Percentiles rank a stretch among this genome's conserved stretches.
Evolutionary conservation across 2,888 invertebrate species (phyloP).

Genomic region (Melinaea marsaeus): DNA sequence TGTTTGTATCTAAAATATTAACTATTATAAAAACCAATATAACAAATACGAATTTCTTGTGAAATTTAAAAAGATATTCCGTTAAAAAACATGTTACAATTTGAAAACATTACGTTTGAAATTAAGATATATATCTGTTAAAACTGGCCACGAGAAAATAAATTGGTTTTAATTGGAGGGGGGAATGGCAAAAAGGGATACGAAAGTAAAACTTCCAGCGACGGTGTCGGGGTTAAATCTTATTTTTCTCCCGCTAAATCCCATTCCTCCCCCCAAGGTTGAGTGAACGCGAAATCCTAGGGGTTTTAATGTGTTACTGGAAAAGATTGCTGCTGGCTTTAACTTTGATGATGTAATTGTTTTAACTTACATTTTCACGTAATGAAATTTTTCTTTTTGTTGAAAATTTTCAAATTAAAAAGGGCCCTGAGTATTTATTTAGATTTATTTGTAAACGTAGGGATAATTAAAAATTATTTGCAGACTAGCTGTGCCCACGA

Average conservation of each 20-base stretch:
- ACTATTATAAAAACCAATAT: no score
- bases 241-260: constrained; percentile 71
- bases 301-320: constrained; percentile 25
- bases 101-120: constrained; percentile 33
- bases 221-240: constrained; percentile 69
- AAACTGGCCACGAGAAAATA: constrained; percentile 50
- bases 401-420: background rate
- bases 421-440: background rate
- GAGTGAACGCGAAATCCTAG: constrained; percentile 63
- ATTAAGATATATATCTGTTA: constrained; percentile 53
- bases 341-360: constrained; percentile 8
- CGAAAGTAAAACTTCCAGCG: constrained; percentile 50
- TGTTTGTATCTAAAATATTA: no score
- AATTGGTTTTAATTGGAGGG: constrained; percentile 50
- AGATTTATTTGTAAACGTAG: background rate
- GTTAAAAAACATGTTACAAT: constrained; percentile 26
- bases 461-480: no score
- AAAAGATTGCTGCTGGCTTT: constrained; percentile 15
- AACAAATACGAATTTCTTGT: no score
- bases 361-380: constrained; percentile 1
- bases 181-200: constrained; percentile 52
- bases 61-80: no score
- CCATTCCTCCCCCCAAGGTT: constrained; percentile 56
- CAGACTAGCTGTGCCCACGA: no score
- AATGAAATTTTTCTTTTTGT: constrained; percentile 1